Base-by-base conservation (phyloP, 2,888 invertebrate species). In the Cheilosia soror region DNA sequence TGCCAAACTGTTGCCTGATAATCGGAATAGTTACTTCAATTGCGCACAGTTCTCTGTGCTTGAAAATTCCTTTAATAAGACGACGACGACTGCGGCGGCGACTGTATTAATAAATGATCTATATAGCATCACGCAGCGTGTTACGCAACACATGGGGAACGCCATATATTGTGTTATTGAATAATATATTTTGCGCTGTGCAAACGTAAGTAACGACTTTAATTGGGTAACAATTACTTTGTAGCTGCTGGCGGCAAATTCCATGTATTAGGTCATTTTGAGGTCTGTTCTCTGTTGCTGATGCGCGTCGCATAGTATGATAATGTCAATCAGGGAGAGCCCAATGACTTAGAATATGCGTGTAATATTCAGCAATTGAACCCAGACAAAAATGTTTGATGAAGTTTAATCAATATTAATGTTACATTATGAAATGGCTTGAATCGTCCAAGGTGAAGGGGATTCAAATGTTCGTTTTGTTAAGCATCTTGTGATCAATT, bases 81-180 rank as follows among this genome's bases (percentile, higher is more conserved):
- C 20, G 2, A 20, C 20, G 20, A 20, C 20, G 20, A 20, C 20
- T 20, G 20, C 20, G 20, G 29, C 31, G 31, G 13, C 7, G 20
- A 15, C 15, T 15, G 57, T 63, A 78, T 49, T 58, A 65, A 57
- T 58, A 79, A 71, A 42, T 72, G 72, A 79, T 79, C 79, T 72
- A 72, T 58, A 79, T 68, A 68, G 65, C 58, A 79, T 79, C 71
- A 79, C 71, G 51, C 72, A 72, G 65, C 63, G 65, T 72, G 37
- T 79, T 79, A 51, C 78, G 72, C 58, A 72, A 79, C 42, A 40
- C 29, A 51, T 71, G 57, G 49, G 78, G 65, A 72, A 71, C 69
- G 62, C 49, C 15, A 20, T 15, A 20, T 15, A n/a, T 9, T 55
- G 27, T 69, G 20, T 15, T 44, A 15, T 49, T 53, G 47, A 27